Evolutionary conservation across 2,888 invertebrate genomes (phyloP).

Genomic region (Polyommatus icarus): DNA sequence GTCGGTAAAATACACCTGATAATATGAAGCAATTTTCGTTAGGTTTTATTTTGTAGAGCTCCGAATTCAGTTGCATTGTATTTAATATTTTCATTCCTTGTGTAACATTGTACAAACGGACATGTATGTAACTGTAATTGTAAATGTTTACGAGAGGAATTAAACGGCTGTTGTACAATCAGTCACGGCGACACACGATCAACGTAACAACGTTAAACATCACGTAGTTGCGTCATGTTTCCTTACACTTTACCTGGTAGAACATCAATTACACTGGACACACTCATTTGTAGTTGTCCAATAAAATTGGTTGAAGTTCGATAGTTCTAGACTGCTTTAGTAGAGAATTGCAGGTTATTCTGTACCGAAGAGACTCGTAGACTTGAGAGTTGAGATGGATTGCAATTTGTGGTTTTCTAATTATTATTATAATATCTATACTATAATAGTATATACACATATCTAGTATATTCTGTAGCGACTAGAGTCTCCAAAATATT

Average conservation of each 20-base stretch:
- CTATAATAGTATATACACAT: too few relatives aligned
- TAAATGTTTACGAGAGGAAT: constrained; percentile 6
- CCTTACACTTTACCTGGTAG: neutral
- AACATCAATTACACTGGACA: constrained; percentile 7
- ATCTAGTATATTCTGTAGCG: too few relatives aligned
- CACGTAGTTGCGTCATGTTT: constrained; percentile 6
- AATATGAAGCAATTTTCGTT: neutral
- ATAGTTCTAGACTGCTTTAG: neutral
- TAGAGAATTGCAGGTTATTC: neutral
- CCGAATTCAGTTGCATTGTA: too few relatives aligned
- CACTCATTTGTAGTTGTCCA: neutral
- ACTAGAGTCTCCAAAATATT: too few relatives aligned
- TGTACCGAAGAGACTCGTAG: neutral
- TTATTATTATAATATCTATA: too few relatives aligned
- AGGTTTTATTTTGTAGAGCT: too few relatives aligned
- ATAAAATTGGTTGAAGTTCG: neutral
- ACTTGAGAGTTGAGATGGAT: too few relatives aligned
- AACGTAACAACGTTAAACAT: constrained; percentile 18
- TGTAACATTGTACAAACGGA: neutral
- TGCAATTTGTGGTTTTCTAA: too few relatives aligned
- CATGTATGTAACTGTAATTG: neutral
- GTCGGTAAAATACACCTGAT: neutral
- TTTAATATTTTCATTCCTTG: neutral
- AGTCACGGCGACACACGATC: constrained; percentile 18
- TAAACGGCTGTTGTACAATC: constrained; percentile 3